Evolutionary conservation across 1,140 invertebrate species (phyloP), one percentile per base, ranked within the genome.

Genomic region (Euborellia annulipes): DNA sequence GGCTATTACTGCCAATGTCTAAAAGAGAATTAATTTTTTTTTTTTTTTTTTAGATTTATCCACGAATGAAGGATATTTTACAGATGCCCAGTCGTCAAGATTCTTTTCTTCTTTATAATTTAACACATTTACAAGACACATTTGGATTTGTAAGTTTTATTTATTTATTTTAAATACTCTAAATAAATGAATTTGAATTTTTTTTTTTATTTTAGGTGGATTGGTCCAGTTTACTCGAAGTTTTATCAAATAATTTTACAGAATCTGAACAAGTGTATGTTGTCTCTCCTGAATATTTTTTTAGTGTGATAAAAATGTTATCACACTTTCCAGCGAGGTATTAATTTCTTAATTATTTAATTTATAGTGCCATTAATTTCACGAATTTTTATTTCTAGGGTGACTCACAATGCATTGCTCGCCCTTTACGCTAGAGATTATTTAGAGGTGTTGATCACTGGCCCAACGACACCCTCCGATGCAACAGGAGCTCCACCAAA

Each of bases 361-460:
- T 27, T 27, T 27, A 27, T 6, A 4, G 23, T 6, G 23, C 11
- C 11, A 27, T 27, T 27, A 6, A 27, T 27, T 27, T 27, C 4
- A 27, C 18, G 23, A 3, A 9, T 44, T n/a, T 41, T 1, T 47
- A 22, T 55, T 54, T 22, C 49, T n/a, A 71, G 68, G 52, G 57
- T 68, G 23, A 57, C 68, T 30, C 67, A 70, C 49, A 71, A 71
- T 49, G 62, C 65, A 18, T 51, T 70, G 46, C 50, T 71, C 47
- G 53, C 69, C 32, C 55, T 70, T 19, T 69, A 65, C 50, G 65
- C 67, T n/a, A 55, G 61, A 32, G 67, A 71, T 48, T 62, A 60
- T 8, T 55, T 68, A 6, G 57, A 64, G 41, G 60, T 67, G 40
- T 59, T 71, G 18, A 58, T 64, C 6, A 68, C 69, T 45, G 60